These are phyloP conservation scores for Halictus quadricinctus DNA, from an alignment of 2,888 invertebrate species.

Conservation along the genomic window DNA sequence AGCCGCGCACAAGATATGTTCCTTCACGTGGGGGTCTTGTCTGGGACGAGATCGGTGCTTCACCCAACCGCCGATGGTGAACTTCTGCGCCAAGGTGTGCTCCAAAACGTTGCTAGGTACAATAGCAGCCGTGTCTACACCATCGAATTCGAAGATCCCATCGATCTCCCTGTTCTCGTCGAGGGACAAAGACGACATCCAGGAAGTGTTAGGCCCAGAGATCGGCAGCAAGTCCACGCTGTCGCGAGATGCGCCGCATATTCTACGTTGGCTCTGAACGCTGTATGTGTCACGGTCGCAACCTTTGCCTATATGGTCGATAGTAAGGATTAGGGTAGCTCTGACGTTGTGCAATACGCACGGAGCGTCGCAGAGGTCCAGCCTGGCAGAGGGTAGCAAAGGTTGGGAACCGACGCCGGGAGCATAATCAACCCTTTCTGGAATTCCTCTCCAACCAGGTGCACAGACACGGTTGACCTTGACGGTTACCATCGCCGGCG, in stretches of 20 bases:
- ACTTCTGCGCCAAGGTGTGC: conserved; percentile 90
- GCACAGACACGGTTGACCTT: conserved; percentile 88
- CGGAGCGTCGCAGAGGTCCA: conserved; percentile 87
- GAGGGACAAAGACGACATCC: conserved; percentile 85
- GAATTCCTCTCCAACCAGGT: conserved; percentile 86
- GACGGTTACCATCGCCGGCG: conserved; percentile 98
- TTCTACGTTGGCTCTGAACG: conserved; percentile 91
- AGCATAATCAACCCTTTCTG: conserved; percentile 93
- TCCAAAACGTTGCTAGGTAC: conserved; percentile 90
- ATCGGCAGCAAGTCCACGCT: conserved; percentile 94
- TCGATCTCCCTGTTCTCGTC: conserved; percentile 90
- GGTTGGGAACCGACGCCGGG: conserved; percentile 90
- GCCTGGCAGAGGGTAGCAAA: conserved; percentile 90
- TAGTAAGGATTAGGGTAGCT: conserved; percentile 87
- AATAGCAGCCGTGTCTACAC: conserved; percentile 92
- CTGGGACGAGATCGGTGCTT: conserved; percentile 92
- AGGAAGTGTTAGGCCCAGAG: conserved; percentile 85
- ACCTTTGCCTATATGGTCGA: conserved; percentile 95
- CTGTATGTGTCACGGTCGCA: conserved; percentile 98
- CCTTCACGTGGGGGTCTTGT: conserved; percentile 95
- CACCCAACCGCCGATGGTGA: conserved; percentile 97
- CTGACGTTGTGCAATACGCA: conserved; percentile 84
- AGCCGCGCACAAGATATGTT: conserved; percentile 97
- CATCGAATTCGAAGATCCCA: conserved; percentile 98
- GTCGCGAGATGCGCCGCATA: conserved; percentile 93